phyloP scores from a whole-genome alignment of 2,888 invertebrate genomes.

The Spisula subtruncata region DNA sequence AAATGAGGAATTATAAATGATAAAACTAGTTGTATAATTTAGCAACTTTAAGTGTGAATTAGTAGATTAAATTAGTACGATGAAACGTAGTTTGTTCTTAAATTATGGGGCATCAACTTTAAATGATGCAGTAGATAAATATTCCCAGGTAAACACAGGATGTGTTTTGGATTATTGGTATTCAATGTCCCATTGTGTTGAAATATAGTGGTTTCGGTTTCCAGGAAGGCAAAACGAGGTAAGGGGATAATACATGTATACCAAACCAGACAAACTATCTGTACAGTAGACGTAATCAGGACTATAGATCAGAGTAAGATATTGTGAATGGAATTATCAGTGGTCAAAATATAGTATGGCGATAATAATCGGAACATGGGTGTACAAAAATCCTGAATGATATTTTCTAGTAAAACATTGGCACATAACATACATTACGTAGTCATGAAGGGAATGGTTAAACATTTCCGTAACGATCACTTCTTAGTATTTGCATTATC shows the following conservation, averaged over 20 bases:
- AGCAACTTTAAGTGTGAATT: too few relatives aligned
- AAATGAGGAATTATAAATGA: too few relatives aligned
- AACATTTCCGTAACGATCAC: not conserved
- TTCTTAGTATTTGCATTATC: not conserved
- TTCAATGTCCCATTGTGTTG: not conserved
- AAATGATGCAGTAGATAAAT: not conserved
- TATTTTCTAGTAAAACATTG: not conserved
- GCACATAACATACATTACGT: not conserved
- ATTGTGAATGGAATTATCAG: not conserved
- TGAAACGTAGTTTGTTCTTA: not conserved
- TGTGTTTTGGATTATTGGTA: not conserved
- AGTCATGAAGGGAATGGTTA: too few relatives aligned
- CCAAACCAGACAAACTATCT: not conserved
- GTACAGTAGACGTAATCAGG: not conserved
- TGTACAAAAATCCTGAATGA: not conserved
- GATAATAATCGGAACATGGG: not conserved
- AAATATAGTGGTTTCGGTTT: not conserved
- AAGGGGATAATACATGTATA: not conserved
- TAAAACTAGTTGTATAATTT: too few relatives aligned
- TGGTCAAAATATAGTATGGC: not conserved
- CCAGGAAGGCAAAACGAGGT: not conserved
- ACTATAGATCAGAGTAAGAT: not conserved
- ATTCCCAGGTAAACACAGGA: not conserved
- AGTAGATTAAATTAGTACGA: too few relatives aligned
- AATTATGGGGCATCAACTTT: not conserved